phyloP scores from a whole-genome alignment of 2,113 vertebrate genomes.

The Propithecus coquereli region DNA sequence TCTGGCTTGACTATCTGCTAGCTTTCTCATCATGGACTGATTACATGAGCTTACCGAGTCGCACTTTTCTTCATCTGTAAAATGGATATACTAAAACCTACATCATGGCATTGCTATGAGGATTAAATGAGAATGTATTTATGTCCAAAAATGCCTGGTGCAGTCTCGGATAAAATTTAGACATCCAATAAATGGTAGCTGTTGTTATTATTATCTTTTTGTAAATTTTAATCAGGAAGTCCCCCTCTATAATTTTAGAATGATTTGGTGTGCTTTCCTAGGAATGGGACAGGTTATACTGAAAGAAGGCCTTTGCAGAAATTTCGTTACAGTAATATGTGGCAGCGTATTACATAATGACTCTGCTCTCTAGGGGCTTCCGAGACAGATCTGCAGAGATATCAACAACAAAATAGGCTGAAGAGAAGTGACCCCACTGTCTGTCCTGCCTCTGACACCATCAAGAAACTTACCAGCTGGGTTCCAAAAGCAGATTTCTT shows the following conservation, averaged over 20 bases:
- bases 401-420: slow-evolving; percentile 3
- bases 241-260: not conserved
- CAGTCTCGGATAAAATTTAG: not conserved
- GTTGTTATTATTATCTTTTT: not conserved
- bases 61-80: slow-evolving; percentile 6
- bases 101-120: not conserved
- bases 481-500: slow-evolving; percentile 60
- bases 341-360: slow-evolving; percentile 48
- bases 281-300: not conserved
- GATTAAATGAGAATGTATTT: not conserved
- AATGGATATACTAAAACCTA: not conserved
- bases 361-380: slow-evolving; percentile 43
- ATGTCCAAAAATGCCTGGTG: not conserved
- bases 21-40: not conserved
- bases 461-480: slow-evolving; percentile 60
- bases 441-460: slow-evolving; percentile 46
- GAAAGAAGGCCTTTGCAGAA: not conserved
- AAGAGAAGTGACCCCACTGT: slow-evolving; percentile 33
- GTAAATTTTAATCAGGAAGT: not conserved
- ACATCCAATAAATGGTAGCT: not conserved
- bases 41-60: not conserved
- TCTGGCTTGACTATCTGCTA: not conserved
- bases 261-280: not conserved
- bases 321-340: slow-evolving; percentile 3
- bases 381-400: slow-evolving; percentile 36